Percentiles rank a stretch among this genome's conserved stretches.
Conservation (phyloP, 2,888 invertebrate genomes). For the Habroteleia sp. region DNA sequence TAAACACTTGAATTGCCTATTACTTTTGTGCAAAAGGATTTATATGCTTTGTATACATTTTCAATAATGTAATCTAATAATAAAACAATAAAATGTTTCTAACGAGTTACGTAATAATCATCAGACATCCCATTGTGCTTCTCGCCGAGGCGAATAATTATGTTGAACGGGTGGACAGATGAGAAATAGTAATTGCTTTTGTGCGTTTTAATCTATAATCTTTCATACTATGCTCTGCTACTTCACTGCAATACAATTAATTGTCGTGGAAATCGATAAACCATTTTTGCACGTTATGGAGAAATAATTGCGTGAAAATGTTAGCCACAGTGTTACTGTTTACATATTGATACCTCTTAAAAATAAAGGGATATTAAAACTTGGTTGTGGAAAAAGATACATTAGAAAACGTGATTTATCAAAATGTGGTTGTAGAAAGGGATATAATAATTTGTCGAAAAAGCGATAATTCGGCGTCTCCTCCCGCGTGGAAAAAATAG, state of each 20-base stretch:
- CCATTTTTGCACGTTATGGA: conserved; percentile 16
- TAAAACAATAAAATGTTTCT: conserved; percentile 4
- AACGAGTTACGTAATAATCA: conserved; percentile 11
- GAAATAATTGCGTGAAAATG: conserved; percentile 12
- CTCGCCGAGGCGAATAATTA: background rate
- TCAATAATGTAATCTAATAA: background rate
- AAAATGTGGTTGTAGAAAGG: no score
- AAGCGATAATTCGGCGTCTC: no score
- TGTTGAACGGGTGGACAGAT: background rate
- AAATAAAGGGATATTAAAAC: no score
- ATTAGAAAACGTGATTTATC: no score
- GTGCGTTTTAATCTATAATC: conserved; percentile 21
- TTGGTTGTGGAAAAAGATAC: no score
- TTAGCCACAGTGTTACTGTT: no score
- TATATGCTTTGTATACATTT: conserved; percentile 4
- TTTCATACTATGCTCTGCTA: conserved; percentile 27
- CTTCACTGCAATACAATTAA: conserved; percentile 34
- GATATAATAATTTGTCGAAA: no score
- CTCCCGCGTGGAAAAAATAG: no score
- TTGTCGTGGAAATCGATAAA: conserved; percentile 26
- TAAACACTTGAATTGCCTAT: no score
- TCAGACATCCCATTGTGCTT: background rate
- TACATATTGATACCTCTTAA: no score
- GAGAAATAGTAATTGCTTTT: conserved; percentile 19
- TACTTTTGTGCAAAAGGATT: no score